Percentiles rank a stretch among this genome's conserved stretches.
Conservation (phyloP, 1,140 invertebrate species). For the Platyura marginata region DNA sequence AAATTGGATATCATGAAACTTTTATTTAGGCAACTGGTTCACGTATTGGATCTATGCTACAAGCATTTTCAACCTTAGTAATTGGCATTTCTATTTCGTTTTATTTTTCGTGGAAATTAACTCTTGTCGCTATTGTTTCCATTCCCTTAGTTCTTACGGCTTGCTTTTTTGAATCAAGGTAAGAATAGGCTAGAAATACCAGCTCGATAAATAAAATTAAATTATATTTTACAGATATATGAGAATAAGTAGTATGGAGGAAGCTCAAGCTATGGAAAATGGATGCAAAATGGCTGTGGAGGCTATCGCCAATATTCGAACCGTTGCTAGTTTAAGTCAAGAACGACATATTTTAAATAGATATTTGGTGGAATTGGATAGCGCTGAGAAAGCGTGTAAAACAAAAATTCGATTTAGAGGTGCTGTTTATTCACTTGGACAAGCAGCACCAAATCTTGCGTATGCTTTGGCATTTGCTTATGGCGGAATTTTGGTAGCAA, state of each 20-base stretch:
- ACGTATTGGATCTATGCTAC: constrained; percentile 57
- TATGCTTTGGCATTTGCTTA: constrained; percentile 54
- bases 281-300: constrained; percentile 53
- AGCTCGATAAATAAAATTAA: neutral
- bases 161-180: constrained; percentile 54
- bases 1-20: neutral
- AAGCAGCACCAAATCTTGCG: constrained; percentile 50
- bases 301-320: constrained; percentile 55
- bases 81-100: constrained; percentile 53
- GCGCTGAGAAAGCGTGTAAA: constrained; percentile 28
- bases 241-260: constrained; percentile 31
- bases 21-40: constrained; percentile 48
- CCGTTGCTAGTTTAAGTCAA: constrained; percentile 50
- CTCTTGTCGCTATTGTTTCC: constrained; percentile 54
- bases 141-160: constrained; percentile 59
- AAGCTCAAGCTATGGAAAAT: constrained; percentile 32
- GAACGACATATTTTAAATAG: constrained; percentile 34
- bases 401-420: constrained; percentile 42
- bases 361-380: constrained; percentile 30
- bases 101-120: constrained; percentile 65
- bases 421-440: constrained; percentile 46
- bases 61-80: constrained; percentile 53
- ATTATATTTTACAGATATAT: constrained; percentile 24
- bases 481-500: constrained; percentile 48
- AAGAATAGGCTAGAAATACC: constrained; percentile 9